Evolutionary conservation across 2,797 vertebrate species (phyloP).

Genomic region (Telmatherina bonti): DNA sequence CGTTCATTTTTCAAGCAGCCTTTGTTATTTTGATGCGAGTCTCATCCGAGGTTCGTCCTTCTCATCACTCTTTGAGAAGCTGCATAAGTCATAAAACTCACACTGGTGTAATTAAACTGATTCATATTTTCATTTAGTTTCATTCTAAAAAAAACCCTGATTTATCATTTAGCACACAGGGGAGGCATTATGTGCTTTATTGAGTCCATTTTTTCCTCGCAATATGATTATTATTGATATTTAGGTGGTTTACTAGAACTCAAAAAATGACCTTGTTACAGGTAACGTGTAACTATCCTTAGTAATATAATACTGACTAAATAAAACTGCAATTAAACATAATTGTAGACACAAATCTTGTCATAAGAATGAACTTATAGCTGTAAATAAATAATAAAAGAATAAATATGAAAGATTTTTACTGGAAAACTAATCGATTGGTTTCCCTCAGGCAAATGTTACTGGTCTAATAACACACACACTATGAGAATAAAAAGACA

Average conservation of each 20-base stretch:
- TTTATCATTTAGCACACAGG: slow-evolving; percentile 10
- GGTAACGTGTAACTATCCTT: neutral
- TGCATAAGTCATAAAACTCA: slow-evolving; percentile 34
- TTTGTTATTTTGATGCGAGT: slow-evolving; percentile 37
- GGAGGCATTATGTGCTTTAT: neutral
- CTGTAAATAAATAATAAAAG: neutral
- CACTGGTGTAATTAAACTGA: slow-evolving; percentile 25
- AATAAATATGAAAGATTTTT: neutral
- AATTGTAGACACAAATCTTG: neutral
- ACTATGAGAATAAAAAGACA: neutral
- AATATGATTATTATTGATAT: neutral
- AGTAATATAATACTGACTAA: neutral
- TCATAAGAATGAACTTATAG: neutral
- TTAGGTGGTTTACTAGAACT: neutral
- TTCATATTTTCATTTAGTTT: slow-evolving; percentile 17
- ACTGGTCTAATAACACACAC: neutral
- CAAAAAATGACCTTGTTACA: neutral
- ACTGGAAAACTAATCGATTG: neutral
- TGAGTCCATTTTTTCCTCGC: neutral
- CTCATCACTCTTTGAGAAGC: slow-evolving; percentile 32
- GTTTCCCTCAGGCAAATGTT: neutral
- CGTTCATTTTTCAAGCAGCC: neutral
- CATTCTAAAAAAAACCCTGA: neutral
- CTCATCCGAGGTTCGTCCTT: slow-evolving; percentile 34
- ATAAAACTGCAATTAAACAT: neutral